Base-by-base conservation (phyloP, 2,888 invertebrate genomes). In the Willowsia nigromaculata region DNA sequence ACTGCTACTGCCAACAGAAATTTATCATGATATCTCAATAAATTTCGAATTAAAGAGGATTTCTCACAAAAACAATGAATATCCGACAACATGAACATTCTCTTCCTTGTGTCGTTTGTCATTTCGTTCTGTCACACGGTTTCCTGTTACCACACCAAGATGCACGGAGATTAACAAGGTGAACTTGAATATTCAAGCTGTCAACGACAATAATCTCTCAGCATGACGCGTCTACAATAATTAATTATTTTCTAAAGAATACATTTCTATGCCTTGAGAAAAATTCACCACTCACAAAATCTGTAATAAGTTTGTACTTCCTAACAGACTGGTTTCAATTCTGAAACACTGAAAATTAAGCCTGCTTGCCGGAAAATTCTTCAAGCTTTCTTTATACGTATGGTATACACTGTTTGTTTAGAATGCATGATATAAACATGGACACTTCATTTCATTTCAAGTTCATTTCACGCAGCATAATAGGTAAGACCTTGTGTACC, bases 81-180 rank as follows among this genome's bases (percentile, higher is more conserved):
- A 65, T 47, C 65, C 62, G 76, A 76, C 62, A 47, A 76, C 40
- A 85, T 33, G 53, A 74, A 43, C 68, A 59, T 74, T 78, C 65
- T 80, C 81, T 81, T 86, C 71, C 81, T 71, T 37, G 53, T 65
- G 43, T 86, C 86, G 81, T 80, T 86, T 80, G 86, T 86, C 86
- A 86, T 86, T 82, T 86, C 18, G 68, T 56, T 40, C 71, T 86
- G 86, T 81, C 81, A 81, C 18, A 65, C 33, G 6, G 53, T 71
- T 80, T 86, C 86, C 86, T 86, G 86, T 62, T 27, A 25, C n/a
- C 71, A 68, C 43, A 18, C 33, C 7, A 56, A 15, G 80, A 68
- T 68, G 47, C 40, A 76, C 40, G 25, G 37, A 50, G 80, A 86
- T 86, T 62, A 80, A 53, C 78, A 80, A 80, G 71, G 56, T 68